Percentiles rank a stretch among this genome's conserved stretches.
Conservation (phyloP, 2,888 invertebrate genomes). For the Harpalus rubripes region DNA sequence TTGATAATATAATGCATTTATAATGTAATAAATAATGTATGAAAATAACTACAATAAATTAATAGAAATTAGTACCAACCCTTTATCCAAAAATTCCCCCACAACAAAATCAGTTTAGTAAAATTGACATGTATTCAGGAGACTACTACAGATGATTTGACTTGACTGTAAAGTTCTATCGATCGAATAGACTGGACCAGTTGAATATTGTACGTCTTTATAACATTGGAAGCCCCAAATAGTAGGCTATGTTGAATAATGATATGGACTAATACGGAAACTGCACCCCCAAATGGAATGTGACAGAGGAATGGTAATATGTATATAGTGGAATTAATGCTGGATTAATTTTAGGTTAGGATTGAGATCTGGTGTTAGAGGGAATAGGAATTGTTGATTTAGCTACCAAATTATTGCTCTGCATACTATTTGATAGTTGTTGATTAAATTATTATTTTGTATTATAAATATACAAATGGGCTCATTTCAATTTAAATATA, state of each 20-base stretch:
- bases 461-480: too few species aligned
- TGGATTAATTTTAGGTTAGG: neutral
- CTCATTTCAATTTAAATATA: too few species aligned
- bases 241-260: neutral
- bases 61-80: neutral
- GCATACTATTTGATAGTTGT: too few species aligned
- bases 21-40: neutral
- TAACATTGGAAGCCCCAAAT: neutral
- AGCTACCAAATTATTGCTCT: neutral
- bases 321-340: conserved; percentile 15
- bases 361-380: neutral
- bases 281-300: conserved; percentile 5
- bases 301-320: conserved; percentile 18
- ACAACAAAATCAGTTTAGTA: conserved; percentile 49
- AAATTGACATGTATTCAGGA: conserved; percentile 59
- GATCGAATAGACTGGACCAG: conserved; percentile 51
- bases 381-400: neutral
- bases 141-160: conserved; percentile 62
- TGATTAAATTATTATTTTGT: too few species aligned
- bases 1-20: neutral
- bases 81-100: conserved; percentile 20
- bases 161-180: conserved; percentile 58
- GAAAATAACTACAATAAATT: neutral
- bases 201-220: neutral
- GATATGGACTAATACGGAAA: neutral